Conservation (phyloP, 1,140 invertebrate genomes). For the Drosophila gunungcola region DNA sequence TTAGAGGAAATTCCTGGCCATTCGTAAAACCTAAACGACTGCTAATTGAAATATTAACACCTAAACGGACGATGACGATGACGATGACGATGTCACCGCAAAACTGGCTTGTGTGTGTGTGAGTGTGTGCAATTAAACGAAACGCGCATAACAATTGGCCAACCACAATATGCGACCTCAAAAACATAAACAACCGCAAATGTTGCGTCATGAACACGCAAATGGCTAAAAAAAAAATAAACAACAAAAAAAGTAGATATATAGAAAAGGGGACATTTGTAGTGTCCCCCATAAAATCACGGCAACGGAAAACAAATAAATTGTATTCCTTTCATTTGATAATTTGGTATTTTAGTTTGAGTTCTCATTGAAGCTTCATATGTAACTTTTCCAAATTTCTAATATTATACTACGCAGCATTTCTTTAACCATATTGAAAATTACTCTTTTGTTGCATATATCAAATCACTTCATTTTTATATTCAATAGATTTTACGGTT, state of each 20-base stretch:
- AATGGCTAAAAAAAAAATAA: constrained; percentile 31
- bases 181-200: constrained; percentile 79
- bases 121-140: constrained; percentile 73
- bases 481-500: too few relatives aligned
- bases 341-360: constrained; percentile 12
- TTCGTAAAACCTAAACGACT: constrained; percentile 72
- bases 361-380: neutral
- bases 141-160: constrained; percentile 77
- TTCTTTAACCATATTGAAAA: too few relatives aligned
- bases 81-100: constrained; percentile 41
- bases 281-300: constrained; percentile 2
- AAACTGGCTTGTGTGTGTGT: constrained; percentile 15
- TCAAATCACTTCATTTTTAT: too few relatives aligned
- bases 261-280: constrained; percentile 21
- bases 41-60: constrained; percentile 80
- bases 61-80: constrained; percentile 50
- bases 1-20: constrained; percentile 54
- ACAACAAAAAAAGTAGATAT: constrained; percentile 1
- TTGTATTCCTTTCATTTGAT: constrained; percentile 26
- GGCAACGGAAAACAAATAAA: constrained; percentile 1
- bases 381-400: neutral
- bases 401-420: neutral
- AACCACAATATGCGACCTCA: constrained; percentile 78
- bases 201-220: constrained; percentile 78
- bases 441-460: too few relatives aligned